Evolutionary conservation across 1,140 invertebrate genomes (phyloP).

Genomic region (Globodera ellingtonae): DNA sequence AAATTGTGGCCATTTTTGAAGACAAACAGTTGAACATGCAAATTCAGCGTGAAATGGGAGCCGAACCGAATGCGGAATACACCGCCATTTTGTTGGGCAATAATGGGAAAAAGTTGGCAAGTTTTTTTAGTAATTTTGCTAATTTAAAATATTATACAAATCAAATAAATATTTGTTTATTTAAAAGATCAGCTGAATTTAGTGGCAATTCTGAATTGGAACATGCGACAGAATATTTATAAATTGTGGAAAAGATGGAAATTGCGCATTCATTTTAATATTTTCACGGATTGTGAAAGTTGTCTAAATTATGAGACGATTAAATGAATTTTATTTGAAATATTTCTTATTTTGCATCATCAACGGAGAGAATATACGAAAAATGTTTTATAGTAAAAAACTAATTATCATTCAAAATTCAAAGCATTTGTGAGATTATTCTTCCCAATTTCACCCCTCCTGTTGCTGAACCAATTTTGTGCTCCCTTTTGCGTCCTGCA

Average conservation of each 20-base stretch:
- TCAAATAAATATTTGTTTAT: neutral
- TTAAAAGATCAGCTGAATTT: neutral
- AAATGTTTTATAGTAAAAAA: no score
- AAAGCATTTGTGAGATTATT: no score
- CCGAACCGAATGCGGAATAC: neutral
- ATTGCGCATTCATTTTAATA: neutral
- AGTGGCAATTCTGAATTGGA: neutral
- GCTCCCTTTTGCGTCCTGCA: slow-evolving; percentile 11
- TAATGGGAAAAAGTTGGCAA: neutral
- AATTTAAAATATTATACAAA: no score
- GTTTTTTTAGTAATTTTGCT: no score
- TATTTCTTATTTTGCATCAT: no score
- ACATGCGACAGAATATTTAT: no score
- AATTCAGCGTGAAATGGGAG: neutral
- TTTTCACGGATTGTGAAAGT: no score
- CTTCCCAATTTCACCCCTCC: no score
- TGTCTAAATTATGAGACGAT: no score
- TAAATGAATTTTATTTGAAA: no score
- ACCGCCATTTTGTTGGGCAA: neutral
- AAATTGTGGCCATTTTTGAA: neutral
- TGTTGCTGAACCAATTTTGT: slow-evolving; percentile 8
- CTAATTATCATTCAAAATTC: no score
- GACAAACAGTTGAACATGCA: neutral
- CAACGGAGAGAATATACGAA: no score
- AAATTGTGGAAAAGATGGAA: neutral